A percentile compares a stretch with the other conserved stretches of the same genome.
phyloP scores from a whole-genome alignment of 1,140 invertebrate species.

The Tyrophagus putrescentiae region DNA sequence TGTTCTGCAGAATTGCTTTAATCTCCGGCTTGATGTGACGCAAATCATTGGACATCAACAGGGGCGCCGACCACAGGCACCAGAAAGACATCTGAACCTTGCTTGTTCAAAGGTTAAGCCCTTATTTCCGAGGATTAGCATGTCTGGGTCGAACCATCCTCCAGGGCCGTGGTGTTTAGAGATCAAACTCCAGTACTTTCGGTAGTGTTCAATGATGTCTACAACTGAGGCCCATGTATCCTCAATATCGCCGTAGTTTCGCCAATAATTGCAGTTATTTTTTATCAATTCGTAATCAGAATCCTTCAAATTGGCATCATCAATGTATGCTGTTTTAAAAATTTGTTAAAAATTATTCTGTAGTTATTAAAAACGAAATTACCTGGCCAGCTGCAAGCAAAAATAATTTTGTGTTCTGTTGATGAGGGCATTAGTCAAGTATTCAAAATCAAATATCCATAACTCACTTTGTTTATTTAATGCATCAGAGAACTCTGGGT shows the following conservation, averaged over 20 bases:
- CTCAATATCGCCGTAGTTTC: slow-evolving; percentile 44
- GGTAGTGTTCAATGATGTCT: slow-evolving; percentile 41
- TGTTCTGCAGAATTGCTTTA: slow-evolving; percentile 82
- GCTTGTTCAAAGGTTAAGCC: slow-evolving; percentile 87
- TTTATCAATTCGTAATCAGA: slow-evolving; percentile 36
- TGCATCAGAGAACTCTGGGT: slow-evolving; percentile 33
- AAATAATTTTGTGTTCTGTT: slow-evolving; percentile 34
- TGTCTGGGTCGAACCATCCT: slow-evolving; percentile 42
- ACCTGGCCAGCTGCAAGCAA: slow-evolving; percentile 36
- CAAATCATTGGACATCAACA: slow-evolving; percentile 92
- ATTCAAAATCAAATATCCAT: no score
- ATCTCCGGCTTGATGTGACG: slow-evolving; percentile 71
- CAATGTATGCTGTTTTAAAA: no score
- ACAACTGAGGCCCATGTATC: slow-evolving; percentile 40
- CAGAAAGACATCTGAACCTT: slow-evolving; percentile 95
- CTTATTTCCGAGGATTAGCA: slow-evolving; percentile 58
- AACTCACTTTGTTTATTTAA: slow-evolving; percentile 31
- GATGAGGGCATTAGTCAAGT: no score
- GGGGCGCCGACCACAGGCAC: slow-evolving; percentile 86
- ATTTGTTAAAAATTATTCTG: no score
- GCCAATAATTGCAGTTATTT: slow-evolving; percentile 44
- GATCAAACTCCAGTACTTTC: slow-evolving; percentile 30
- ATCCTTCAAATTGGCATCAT: slow-evolving; percentile 35
- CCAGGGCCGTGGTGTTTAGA: slow-evolving; percentile 32
- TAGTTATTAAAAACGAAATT: no score